These are phyloP conservation scores for Ceuthmochares aereus DNA, from an alignment of 2,113 vertebrate species.

Conservation along the genomic window DNA sequence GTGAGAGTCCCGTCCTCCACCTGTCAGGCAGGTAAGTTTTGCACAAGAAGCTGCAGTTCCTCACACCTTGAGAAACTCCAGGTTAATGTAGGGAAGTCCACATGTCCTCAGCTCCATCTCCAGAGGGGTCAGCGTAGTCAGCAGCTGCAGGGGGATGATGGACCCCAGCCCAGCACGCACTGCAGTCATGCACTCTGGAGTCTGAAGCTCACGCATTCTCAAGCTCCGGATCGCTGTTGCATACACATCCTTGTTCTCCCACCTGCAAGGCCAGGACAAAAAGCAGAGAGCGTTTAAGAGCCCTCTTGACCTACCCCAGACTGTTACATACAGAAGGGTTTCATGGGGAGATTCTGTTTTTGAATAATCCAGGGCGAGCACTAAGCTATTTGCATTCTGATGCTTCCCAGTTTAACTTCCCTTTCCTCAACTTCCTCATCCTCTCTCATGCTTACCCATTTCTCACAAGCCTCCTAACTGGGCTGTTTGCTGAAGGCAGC, in stretches of 20 bases:
- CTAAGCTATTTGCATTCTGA: neutral
- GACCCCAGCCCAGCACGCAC: conserved; percentile 91
- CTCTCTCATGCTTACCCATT: accelerated
- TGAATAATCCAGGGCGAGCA: accelerated
- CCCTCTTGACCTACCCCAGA: accelerated
- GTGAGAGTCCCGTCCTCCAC: neutral
- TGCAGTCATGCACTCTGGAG: conserved; percentile 87
- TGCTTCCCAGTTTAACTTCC: neutral
- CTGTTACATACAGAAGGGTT: accelerated
- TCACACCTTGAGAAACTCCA: conserved; percentile 95
- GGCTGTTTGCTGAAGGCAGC: neutral
- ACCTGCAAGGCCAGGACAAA: conserved; percentile 70
- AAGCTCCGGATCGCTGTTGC: conserved; percentile 87
- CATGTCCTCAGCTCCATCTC: conserved; percentile 97
- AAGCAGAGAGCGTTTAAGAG: neutral
- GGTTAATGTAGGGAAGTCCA: conserved; percentile 93
- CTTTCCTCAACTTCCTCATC: neutral
- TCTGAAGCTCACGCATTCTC: conserved; percentile 91
- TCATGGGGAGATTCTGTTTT: neutral
- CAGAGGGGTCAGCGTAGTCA: conserved; percentile 89
- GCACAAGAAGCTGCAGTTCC: neutral
- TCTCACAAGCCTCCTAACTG: neutral
- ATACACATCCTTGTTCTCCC: conserved; percentile 96
- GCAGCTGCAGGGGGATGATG: conserved; percentile 96
- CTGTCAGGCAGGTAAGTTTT: neutral